These are phyloP conservation scores for Nemopilema nomurai DNA, from an alignment of 30 jellyfish, hydroid and myxozoan genomes.

Conservation along the genomic window DNA sequence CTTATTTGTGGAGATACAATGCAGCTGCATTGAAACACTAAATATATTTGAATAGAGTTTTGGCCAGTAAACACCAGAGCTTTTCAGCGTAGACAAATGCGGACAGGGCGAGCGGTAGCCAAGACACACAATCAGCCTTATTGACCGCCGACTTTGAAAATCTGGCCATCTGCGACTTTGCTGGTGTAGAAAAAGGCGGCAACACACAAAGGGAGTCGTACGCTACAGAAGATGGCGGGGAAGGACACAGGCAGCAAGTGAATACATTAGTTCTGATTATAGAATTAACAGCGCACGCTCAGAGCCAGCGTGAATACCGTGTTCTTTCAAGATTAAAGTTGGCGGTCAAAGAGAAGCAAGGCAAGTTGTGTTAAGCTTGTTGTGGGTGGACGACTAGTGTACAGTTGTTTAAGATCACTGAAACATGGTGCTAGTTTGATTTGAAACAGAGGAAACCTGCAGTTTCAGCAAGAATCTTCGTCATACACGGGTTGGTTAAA, in stretches of 20 bases:
- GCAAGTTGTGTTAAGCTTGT: not conserved
- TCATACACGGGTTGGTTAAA: not conserved
- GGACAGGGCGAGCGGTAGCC: slow-evolving; percentile 6
- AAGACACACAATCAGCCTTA: not conserved
- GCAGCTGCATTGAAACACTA: not conserved
- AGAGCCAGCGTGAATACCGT: not conserved
- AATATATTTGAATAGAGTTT: not conserved
- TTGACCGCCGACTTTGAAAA: slow-evolving; percentile 24
- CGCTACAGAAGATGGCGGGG: not conserved
- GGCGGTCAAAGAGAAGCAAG: not conserved
- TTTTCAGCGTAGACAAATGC: not conserved
- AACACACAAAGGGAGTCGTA: not conserved
- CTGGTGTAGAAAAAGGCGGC: slow-evolving; percentile 1
- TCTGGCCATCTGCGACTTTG: slow-evolving; percentile 18
- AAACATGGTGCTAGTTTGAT: not conserved
- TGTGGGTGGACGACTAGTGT: not conserved
- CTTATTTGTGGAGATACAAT: not conserved
- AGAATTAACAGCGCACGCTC: slow-evolving; percentile 4
- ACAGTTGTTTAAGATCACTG: not conserved
- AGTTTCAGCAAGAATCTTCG: not conserved
- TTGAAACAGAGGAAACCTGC: not conserved
- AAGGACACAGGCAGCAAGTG: slow-evolving; percentile 12
- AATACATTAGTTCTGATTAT: slow-evolving; percentile 12
- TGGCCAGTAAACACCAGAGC: not conserved
- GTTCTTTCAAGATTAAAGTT: not conserved